A percentile compares a stretch with the other conserved stretches of the same genome.
These are phyloP conservation scores for Diloba caeruleocephala DNA, from an alignment of 2,888 invertebrate genomes.

Conservation along the genomic window DNA sequence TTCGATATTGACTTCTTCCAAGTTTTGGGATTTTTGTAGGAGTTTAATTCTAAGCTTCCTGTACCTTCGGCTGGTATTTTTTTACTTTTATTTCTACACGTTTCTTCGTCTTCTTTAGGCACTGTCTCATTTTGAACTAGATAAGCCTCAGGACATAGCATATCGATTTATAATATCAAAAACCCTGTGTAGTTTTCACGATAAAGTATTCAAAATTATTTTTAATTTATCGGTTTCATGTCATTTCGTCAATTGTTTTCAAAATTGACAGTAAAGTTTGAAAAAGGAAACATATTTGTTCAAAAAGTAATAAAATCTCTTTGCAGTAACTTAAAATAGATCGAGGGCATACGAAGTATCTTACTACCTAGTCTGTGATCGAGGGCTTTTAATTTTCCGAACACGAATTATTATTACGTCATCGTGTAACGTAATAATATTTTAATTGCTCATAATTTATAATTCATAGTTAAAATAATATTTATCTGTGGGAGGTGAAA, in stretches of 20 bases:
- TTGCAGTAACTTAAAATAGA: too few relatives aligned
- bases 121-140: conserved; percentile 67
- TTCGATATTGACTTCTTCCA: conserved; percentile 85
- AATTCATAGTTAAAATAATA: too few relatives aligned
- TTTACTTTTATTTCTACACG: conserved; percentile 65
- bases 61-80: conserved; percentile 70
- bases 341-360: too few relatives aligned
- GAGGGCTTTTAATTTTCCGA: too few relatives aligned
- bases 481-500: too few relatives aligned
- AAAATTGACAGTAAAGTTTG: conserved; percentile 29
- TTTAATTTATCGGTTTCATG: conserved; percentile 49
- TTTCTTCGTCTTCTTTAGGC: conserved; percentile 69
- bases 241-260: conserved; percentile 51
- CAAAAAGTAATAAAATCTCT: not conserved
- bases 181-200: conserved; percentile 60
- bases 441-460: too few relatives aligned
- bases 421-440: too few relatives aligned
- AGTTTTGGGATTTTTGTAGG: conserved; percentile 78
- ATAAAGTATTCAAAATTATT: conserved; percentile 68
- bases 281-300: conserved; percentile 38
- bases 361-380: too few relatives aligned
- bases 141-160: conserved; percentile 81
- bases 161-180: conserved; percentile 63
- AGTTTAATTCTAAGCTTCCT: conserved; percentile 71
- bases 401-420: too few relatives aligned